These are phyloP conservation scores for Eospalax fontanierii DNA, from an alignment of 2,797 vertebrate species.

Conservation along the genomic window DNA sequence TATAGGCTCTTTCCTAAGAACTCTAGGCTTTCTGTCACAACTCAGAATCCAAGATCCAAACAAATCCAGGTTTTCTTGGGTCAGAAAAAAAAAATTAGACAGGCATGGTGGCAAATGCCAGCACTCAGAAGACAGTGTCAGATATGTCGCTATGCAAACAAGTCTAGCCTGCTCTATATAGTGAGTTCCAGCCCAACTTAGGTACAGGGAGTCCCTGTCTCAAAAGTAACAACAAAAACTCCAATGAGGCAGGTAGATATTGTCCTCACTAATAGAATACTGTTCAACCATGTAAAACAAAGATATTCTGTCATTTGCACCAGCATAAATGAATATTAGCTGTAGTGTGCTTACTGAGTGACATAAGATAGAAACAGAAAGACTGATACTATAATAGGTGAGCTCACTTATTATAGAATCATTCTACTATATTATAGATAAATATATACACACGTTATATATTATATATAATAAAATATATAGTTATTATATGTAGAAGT, in stretches of 20 bases:
- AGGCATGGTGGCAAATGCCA: too few species aligned
- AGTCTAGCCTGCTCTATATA: too few species aligned
- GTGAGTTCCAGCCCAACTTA: too few species aligned
- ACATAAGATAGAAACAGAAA: not conserved
- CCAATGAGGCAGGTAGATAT: not conserved
- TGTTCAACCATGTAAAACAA: not conserved
- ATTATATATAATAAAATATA: too few species aligned
- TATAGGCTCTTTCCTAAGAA: not conserved
- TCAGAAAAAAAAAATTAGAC: not conserved
- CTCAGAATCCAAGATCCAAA: not conserved
- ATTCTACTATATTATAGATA: too few species aligned
- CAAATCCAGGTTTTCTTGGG: not conserved
- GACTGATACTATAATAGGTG: not conserved
- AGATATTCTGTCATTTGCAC: not conserved
- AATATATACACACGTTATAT: too few species aligned
- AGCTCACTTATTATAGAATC: not conserved
- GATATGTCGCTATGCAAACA: too few species aligned
- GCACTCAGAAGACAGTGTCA: too few species aligned
- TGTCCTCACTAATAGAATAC: not conserved
- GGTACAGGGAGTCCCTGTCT: too few species aligned
- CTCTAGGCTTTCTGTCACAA: not conserved
- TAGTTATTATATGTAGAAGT: not conserved
- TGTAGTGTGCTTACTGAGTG: not conserved
- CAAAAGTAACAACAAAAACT: not conserved
- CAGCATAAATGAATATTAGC: not conserved